phyloP scores from a whole-genome alignment of 1,140 invertebrate species.

The Zaprionus lachaisei region DNA sequence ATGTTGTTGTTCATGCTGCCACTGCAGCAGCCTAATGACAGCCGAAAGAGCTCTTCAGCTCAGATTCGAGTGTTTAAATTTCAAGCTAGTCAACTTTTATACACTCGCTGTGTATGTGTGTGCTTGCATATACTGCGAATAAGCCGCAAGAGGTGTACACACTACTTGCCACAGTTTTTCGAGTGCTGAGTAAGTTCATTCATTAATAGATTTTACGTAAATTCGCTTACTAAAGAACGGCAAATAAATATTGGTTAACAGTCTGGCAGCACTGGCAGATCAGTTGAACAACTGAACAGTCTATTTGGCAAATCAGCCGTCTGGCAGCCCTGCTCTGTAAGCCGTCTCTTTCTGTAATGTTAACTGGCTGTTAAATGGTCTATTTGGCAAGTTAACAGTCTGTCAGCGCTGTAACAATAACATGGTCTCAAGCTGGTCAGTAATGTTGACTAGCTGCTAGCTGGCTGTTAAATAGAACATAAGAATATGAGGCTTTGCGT shows the following conservation, averaged over 20 bases:
- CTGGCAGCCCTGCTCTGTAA: background rate
- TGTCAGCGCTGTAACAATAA: too few species aligned
- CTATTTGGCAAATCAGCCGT: too few species aligned
- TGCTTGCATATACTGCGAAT: background rate
- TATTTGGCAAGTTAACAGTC: too few species aligned
- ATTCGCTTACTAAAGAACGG: background rate
- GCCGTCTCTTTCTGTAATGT: too few species aligned
- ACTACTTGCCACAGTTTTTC: background rate
- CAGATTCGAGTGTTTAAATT: slow-evolving; percentile 69
- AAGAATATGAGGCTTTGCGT: background rate
- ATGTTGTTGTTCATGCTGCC: slow-evolving; percentile 26
- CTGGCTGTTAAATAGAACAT: background rate
- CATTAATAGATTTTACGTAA: background rate
- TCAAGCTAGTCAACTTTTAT: slow-evolving; percentile 54
- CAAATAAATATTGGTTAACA: background rate
- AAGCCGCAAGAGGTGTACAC: background rate
- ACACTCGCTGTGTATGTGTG: background rate
- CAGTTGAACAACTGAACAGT: background rate
- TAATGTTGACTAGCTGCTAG: background rate
- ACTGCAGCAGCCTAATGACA: slow-evolving; percentile 68
- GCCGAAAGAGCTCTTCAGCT: slow-evolving; percentile 57
- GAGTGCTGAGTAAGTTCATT: background rate
- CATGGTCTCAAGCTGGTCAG: too few species aligned
- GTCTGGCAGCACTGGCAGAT: background rate
- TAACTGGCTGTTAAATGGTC: too few species aligned